Conservation (phyloP, 1,140 invertebrate genomes). For the Drosophila subpulchrella region DNA sequence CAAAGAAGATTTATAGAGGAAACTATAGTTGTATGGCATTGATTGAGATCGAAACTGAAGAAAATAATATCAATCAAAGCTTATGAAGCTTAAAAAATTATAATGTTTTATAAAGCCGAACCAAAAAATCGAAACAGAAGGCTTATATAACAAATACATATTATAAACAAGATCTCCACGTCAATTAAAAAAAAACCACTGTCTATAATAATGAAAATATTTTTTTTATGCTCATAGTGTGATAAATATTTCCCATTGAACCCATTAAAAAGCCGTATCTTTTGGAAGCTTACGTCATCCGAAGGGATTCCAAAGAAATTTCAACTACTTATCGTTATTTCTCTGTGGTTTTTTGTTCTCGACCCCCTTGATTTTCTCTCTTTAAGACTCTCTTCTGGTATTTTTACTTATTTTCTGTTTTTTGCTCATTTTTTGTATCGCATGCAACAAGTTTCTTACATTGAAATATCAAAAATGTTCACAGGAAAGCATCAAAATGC, state of each 20-base stretch:
- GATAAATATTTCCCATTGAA: neutral
- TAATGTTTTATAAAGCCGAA: no score
- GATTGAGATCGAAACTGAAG: conserved; percentile 1
- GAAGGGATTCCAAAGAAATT: conserved; percentile 1
- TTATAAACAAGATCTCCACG: no score
- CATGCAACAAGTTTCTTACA: conserved; percentile 77
- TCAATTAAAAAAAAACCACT: neutral
- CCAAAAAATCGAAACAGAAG: no score
- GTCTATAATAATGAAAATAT: neutral
- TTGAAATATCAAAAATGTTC: conserved; percentile 75
- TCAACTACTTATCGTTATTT: conserved; percentile 12
- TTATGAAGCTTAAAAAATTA: neutral
- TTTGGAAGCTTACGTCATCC: conserved; percentile 12
- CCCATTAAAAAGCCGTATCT: neutral
- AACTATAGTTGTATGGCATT: neutral
- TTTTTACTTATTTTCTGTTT: neutral
- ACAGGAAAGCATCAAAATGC: conserved; percentile 80
- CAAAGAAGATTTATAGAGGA: conserved; percentile 14
- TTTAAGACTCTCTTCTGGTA: neutral
- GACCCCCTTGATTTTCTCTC: neutral
- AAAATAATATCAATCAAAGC: neutral
- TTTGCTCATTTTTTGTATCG: conserved; percentile 24
- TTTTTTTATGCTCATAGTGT: neutral
- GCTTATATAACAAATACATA: no score
- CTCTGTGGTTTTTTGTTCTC: neutral